Evolutionary conservation across 2,797 vertebrate species (phyloP).

Genomic region (Ateles fusciceps): DNA sequence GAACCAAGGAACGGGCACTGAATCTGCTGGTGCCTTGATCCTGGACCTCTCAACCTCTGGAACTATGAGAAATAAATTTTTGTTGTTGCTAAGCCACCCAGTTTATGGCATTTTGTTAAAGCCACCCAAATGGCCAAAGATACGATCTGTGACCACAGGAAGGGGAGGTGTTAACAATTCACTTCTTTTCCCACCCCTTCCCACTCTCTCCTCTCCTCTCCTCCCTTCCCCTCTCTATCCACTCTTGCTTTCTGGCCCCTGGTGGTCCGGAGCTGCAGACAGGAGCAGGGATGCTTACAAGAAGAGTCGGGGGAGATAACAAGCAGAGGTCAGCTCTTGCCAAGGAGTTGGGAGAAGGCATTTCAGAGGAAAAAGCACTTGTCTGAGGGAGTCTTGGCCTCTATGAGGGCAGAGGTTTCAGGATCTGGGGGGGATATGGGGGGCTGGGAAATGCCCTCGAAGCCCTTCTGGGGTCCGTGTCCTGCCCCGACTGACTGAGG

Average conservation of each 20-base stretch:
- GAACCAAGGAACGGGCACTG: neutral
- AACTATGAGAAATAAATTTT: neutral
- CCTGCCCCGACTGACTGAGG: rapidly evolving
- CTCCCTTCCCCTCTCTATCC: constrained; percentile 10
- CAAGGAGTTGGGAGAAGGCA: neutral
- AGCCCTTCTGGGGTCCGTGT: neutral
- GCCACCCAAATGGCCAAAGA: neutral
- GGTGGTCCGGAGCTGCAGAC: neutral
- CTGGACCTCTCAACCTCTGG: neutral
- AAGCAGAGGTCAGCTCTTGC: rapidly evolving
- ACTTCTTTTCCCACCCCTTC: neutral
- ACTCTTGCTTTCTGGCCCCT: too few relatives aligned
- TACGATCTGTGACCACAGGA: neutral
- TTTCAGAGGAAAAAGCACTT: neutral
- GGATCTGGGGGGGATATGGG: rapidly evolving
- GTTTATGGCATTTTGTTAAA: neutral
- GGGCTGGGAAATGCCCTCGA: neutral
- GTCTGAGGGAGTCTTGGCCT: neutral
- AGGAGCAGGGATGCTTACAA: neutral
- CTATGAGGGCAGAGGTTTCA: rapidly evolving
- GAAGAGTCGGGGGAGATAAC: neutral
- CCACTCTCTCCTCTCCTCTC: neutral
- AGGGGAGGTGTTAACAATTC: neutral
- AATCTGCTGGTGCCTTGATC: neutral
- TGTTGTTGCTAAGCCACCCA: neutral